A percentile compares a stretch with the other conserved stretches of the same genome.
Conservation (phyloP, 1,140 invertebrate species). For the Manduca sexta region DNA sequence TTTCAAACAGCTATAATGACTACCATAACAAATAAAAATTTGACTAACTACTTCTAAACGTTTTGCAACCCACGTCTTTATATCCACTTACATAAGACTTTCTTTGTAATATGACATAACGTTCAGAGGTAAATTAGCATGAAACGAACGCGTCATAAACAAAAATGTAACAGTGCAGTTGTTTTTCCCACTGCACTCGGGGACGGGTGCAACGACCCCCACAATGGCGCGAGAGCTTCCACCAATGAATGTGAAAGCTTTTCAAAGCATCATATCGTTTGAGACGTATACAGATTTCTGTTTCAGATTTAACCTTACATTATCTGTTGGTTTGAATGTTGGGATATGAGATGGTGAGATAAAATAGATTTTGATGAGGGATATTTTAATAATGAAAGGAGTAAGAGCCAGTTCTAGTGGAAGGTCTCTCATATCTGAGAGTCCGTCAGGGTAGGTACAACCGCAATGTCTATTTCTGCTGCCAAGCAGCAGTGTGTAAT, state of each 20-base stretch:
- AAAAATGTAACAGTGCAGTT: conserved; percentile 4
- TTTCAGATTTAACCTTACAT: conserved; percentile 9
- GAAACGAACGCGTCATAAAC: not conserved
- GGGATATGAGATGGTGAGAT: not conserved
- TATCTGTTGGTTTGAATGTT: not conserved
- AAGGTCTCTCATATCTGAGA: too few relatives aligned
- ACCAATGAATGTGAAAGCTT: conserved; percentile 39
- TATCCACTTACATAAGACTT: too few relatives aligned
- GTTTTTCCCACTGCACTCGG: conserved; percentile 11
- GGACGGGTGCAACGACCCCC: conserved; percentile 30
- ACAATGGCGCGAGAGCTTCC: conserved; percentile 18
- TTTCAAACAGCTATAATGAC: too few relatives aligned
- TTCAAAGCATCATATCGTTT: conserved; percentile 23
- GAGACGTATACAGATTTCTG: conserved; percentile 2
- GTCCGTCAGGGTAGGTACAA: too few relatives aligned
- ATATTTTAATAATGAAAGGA: too few relatives aligned
- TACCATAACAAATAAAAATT: too few relatives aligned
- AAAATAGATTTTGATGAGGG: not conserved
- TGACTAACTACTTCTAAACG: too few relatives aligned
- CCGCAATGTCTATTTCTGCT: too few relatives aligned
- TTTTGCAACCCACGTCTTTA: too few relatives aligned
- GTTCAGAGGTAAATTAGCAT: not conserved
- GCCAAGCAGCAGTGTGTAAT: too few relatives aligned
- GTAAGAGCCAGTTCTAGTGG: too few relatives aligned
- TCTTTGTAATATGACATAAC: too few relatives aligned